phyloP scores from a whole-genome alignment of 2,888 invertebrate species.

The Thera britannica region DNA sequence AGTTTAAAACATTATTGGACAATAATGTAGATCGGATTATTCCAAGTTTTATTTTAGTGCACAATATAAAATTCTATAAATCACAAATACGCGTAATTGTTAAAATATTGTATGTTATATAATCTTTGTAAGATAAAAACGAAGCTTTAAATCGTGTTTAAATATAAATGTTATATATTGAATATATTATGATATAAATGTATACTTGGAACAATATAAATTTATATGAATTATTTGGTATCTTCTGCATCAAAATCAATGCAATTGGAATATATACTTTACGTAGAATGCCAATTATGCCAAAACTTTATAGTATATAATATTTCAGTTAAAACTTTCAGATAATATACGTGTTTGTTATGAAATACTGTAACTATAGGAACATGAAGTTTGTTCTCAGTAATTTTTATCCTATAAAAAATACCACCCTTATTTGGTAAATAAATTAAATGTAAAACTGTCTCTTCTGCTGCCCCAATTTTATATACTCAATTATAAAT shows the following conservation, averaged over 20 bases:
- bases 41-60: conserved; percentile 40
- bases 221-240: conserved; percentile 14
- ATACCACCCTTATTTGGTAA: background rate
- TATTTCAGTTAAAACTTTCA: too few relatives aligned
- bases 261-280: background rate
- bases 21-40: conserved; percentile 74
- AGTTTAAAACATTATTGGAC: conserved; percentile 63
- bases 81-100: conserved; percentile 33
- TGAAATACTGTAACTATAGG: background rate
- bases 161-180: conserved; percentile 51
- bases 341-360: background rate
- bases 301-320: background rate
- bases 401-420: background rate
- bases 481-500: conserved; percentile 1
- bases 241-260: conserved; percentile 15
- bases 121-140: conserved; percentile 71
- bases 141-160: conserved; percentile 82
- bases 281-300: background rate
- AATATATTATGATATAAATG: conserved; percentile 34
- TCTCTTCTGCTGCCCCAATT: conserved; percentile 11
- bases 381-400: background rate
- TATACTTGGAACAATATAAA: conserved; percentile 31
- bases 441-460: background rate
- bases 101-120: conserved; percentile 52
- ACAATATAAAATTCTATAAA: conserved; percentile 30